phyloP scores from a whole-genome alignment of 2,888 invertebrate genomes.

The Lacanobia wlatinum region DNA sequence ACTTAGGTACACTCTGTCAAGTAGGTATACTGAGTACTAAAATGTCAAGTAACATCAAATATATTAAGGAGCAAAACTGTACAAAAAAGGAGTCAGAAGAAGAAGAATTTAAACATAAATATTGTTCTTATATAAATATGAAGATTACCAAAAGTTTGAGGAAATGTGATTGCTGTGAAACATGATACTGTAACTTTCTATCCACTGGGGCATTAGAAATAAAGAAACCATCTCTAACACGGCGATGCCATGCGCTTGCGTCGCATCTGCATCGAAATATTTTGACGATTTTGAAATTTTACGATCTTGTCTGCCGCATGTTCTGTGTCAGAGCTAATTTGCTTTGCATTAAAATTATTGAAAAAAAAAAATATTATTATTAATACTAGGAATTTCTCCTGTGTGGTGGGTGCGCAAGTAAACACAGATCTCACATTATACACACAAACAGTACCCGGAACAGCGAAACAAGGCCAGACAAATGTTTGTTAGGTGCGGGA shows the following conservation, averaged over 20 bases:
- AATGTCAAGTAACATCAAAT: background rate
- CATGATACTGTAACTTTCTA: constrained; percentile 57
- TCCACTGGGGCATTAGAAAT: constrained; percentile 28
- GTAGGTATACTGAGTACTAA: background rate
- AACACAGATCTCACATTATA: constrained; percentile 42
- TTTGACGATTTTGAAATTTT: background rate
- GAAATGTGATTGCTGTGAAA: constrained; percentile 39
- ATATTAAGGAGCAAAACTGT: background rate
- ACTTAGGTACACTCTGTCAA: background rate
- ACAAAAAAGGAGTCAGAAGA: constrained; percentile 2
- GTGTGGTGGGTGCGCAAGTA: constrained; percentile 13
- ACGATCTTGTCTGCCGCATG: constrained; percentile 9
- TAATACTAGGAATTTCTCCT: constrained; percentile 27
- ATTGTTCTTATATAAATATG: constrained; percentile 13
- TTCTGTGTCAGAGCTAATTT: constrained; percentile 9
- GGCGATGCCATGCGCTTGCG: background rate
- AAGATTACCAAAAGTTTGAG: constrained; percentile 7
- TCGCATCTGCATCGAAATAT: constrained; percentile 12
- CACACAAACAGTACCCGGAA: constrained; percentile 42
- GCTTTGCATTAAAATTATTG: background rate
- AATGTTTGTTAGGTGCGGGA: constrained; percentile 35
- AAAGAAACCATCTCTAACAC: constrained; percentile 42
- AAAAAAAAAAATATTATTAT: constrained; percentile 7
- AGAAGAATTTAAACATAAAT: too few species aligned
- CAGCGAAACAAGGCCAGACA: constrained; percentile 38